Conservation (phyloP, 92 coral and sea anemone genomes). For the Epizoanthus ramosus region DNA sequence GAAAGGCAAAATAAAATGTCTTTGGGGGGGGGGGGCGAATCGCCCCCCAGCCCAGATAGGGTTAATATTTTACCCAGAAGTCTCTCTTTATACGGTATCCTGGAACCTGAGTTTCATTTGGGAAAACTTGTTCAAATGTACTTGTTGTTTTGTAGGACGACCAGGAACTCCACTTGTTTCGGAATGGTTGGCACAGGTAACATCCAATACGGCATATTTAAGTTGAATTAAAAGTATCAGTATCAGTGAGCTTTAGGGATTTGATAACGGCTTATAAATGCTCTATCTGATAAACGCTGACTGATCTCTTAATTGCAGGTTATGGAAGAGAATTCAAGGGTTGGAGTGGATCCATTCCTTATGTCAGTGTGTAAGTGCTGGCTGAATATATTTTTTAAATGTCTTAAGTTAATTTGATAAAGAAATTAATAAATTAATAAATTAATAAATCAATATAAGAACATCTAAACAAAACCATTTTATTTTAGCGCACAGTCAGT, state of each 20-base stretch:
- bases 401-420: not conserved
- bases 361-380: constrained; percentile 83
- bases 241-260: too few relatives aligned
- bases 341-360: constrained; percentile 95
- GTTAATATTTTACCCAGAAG: too few relatives aligned
- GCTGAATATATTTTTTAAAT: not conserved
- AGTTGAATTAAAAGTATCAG: not conserved
- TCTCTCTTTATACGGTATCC: too few relatives aligned
- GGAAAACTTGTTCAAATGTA: not conserved
- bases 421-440: too few relatives aligned
- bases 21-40: too few relatives aligned
- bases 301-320: constrained; percentile 47
- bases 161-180: constrained; percentile 23
- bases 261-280: too few relatives aligned
- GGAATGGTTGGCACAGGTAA: constrained; percentile 29
- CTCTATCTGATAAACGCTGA: not conserved
- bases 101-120: not conserved
- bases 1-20: too few relatives aligned
- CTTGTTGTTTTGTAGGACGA: not conserved
- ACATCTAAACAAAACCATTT: not conserved
- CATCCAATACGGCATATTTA: not conserved
- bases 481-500: not conserved
- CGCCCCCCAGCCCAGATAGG: too few relatives aligned
- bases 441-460: too few relatives aligned
- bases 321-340: constrained; percentile 65